These are phyloP conservation scores for Pseudococcus longispinus DNA, from an alignment of 2,888 invertebrate genomes.

Conservation along the genomic window DNA sequence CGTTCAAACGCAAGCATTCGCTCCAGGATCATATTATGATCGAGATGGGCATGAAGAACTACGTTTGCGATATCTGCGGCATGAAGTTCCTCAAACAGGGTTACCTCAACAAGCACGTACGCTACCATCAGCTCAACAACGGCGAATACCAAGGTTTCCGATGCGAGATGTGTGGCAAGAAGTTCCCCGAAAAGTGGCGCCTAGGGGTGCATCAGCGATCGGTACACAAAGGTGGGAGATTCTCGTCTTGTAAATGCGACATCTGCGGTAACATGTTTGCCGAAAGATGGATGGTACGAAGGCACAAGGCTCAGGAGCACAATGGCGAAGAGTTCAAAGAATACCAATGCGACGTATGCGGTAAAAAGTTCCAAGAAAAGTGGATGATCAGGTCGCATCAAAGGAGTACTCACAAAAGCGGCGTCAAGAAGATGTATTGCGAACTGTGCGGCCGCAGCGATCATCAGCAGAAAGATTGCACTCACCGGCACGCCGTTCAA, in stretches of 20 bases:
- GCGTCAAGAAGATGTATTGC: slow-evolving; percentile 33
- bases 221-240: slow-evolving; percentile 49
- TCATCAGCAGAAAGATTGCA: slow-evolving; percentile 32
- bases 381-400: slow-evolving; percentile 49
- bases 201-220: slow-evolving; percentile 50
- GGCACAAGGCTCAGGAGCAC: slow-evolving; percentile 37
- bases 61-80: slow-evolving; percentile 51
- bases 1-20: slow-evolving; percentile 50
- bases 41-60: slow-evolving; percentile 55
- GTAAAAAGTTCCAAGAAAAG: slow-evolving; percentile 36
- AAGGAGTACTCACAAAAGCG: slow-evolving; percentile 19
- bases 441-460: slow-evolving; percentile 46
- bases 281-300: slow-evolving; percentile 48
- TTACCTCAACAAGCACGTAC: slow-evolving; percentile 49
- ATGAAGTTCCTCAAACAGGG: slow-evolving; percentile 52
- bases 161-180: slow-evolving; percentile 49
- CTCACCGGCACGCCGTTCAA: slow-evolving; percentile 35
- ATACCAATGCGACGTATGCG: slow-evolving; percentile 47
- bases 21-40: slow-evolving; percentile 53
- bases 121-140: slow-evolving; percentile 48
- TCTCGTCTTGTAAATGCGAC: slow-evolving; percentile 43
- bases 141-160: slow-evolving; percentile 49
- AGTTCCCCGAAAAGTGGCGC: slow-evolving; percentile 51
- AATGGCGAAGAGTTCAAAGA: slow-evolving; percentile 49
- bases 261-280: slow-evolving; percentile 43